phyloP scores from a whole-genome alignment of 2,797 vertebrate genomes.

The Muraenolepis orangiensis region DNA sequence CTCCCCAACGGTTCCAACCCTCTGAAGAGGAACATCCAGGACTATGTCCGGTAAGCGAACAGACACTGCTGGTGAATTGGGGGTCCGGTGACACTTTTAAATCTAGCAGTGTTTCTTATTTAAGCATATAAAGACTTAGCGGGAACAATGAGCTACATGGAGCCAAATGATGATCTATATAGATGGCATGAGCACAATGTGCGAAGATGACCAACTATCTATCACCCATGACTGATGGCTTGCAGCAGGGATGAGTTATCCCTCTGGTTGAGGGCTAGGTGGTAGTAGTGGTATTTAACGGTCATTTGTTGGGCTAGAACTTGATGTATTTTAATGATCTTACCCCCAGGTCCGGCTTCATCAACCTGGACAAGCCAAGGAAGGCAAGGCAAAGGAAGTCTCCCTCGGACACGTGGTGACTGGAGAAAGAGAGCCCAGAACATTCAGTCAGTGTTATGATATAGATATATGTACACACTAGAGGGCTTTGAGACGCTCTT shows the following conservation, averaged over 20 bases:
- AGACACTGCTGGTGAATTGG: neutral
- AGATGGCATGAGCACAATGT: constrained; percentile 57
- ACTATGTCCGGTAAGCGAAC: constrained; percentile 85
- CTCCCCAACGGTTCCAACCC: constrained; percentile 88
- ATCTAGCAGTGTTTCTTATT: too few relatives aligned
- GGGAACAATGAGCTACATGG: neutral
- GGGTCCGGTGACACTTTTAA: too few relatives aligned
- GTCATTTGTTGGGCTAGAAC: neutral
- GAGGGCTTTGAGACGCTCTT: too few relatives aligned
- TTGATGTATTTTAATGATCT: too few relatives aligned
- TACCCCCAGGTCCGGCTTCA: constrained; percentile 84
- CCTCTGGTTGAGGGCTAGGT: neutral
- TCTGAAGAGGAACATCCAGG: constrained; percentile 85
- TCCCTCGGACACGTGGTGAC: constrained; percentile 96
- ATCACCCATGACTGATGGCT: constrained; percentile 66
- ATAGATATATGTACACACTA: too few relatives aligned
- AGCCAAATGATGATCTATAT: constrained; percentile 59
- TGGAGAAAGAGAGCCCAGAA: constrained; percentile 95
- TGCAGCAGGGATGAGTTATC: neutral
- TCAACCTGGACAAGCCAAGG: constrained; percentile 95
- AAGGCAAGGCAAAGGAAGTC: too few relatives aligned
- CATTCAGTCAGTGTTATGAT: too few relatives aligned
- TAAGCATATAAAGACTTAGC: too few relatives aligned
- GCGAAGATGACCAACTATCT: constrained; percentile 63
- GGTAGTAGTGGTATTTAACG: neutral